phyloP scores from a whole-genome alignment of 2,797 vertebrate genomes.

The Helicolenus hilgendorfi region DNA sequence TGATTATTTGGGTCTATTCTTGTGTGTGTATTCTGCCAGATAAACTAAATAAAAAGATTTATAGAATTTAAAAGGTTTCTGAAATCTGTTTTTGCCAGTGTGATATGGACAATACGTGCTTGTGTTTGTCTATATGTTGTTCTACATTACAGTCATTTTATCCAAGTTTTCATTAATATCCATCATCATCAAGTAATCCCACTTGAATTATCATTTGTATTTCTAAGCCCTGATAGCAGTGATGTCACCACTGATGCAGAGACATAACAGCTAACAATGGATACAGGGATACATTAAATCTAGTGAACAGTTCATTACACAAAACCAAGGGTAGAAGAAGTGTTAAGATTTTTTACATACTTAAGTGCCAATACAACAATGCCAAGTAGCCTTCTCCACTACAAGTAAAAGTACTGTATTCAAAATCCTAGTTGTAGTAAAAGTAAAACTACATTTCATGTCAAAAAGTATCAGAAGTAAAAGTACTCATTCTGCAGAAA shows the following conservation, averaged over 20 bases:
- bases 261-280: not conserved
- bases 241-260: too few species aligned
- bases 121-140: not conserved
- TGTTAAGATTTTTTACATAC: too few species aligned
- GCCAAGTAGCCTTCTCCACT: too few species aligned
- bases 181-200: not conserved
- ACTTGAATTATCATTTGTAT: not conserved
- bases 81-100: not conserved
- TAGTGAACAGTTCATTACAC: not conserved
- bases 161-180: not conserved
- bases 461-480: too few species aligned
- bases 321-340: too few species aligned
- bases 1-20: conserved; percentile 69
- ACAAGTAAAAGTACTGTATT: too few species aligned
- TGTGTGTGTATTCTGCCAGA: conserved; percentile 85
- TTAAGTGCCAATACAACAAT: too few species aligned
- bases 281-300: not conserved
- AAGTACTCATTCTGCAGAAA: too few species aligned
- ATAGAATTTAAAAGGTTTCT: conserved; percentile 23
- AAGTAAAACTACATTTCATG: not conserved
- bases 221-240: too few species aligned
- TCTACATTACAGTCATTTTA: not conserved
- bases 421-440: not conserved
- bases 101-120: not conserved
- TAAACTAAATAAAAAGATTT: conserved; percentile 85